phyloP scores from a whole-genome alignment of 2,113 vertebrate species.

The Kryptolebias marmoratus region DNA sequence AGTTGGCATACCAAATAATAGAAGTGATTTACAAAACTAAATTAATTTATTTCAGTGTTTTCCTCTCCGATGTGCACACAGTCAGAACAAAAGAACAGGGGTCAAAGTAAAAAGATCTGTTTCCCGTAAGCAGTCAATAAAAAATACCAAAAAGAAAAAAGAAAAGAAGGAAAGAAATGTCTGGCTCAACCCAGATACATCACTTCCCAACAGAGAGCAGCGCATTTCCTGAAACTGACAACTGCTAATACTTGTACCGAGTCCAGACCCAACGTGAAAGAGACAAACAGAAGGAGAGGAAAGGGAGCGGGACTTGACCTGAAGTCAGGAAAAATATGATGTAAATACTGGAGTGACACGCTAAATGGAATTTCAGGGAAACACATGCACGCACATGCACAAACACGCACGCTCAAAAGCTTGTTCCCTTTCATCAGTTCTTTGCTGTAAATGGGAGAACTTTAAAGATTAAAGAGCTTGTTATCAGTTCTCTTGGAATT shows the following conservation, averaged over 20 bases:
- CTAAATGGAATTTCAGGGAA: slow-evolving; percentile 28
- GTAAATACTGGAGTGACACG: slow-evolving; percentile 45
- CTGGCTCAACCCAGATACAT: slow-evolving; percentile 55
- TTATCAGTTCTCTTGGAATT: slow-evolving; percentile 49
- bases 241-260: slow-evolving; percentile 50
- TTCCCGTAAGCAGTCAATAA: slow-evolving; percentile 71
- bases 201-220: slow-evolving; percentile 74
- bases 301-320: slow-evolving; percentile 30
- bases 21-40: background rate
- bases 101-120: slow-evolving; percentile 33
- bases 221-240: slow-evolving; percentile 79
- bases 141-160: slow-evolving; percentile 31
- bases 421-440: slow-evolving; percentile 28
- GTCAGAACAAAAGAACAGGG: slow-evolving; percentile 16
- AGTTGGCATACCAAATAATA: background rate
- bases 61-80: slow-evolving; percentile 16
- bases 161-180: slow-evolving; percentile 10
- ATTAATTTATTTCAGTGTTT: background rate
- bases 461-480: slow-evolving; percentile 34
- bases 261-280: slow-evolving; percentile 52
- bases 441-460: slow-evolving; percentile 14
- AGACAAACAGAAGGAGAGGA: slow-evolving; percentile 30
- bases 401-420: slow-evolving; percentile 3
- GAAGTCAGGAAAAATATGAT: slow-evolving; percentile 39
- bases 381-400: background rate